Base-by-base conservation (phyloP, 2,113 vertebrate species). In the Tetrao urogallus region DNA sequence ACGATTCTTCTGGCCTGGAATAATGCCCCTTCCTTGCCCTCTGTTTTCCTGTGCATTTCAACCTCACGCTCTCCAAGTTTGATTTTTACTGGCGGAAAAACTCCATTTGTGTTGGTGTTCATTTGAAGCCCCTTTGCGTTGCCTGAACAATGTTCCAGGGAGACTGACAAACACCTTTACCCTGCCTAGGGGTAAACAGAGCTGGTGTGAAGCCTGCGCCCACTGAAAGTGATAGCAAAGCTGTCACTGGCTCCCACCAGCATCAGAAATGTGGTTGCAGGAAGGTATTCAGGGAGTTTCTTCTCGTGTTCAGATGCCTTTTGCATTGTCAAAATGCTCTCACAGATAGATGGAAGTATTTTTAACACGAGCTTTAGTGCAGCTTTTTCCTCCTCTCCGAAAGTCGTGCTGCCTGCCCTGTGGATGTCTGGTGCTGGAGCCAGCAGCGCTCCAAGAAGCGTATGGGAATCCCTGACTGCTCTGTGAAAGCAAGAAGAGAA, bases 401-500 rank as follows among this genome's bases (percentile, higher is more conserved):
- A 79, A 88, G 30, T 38, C 32, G 1, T 2, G 0, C 4, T 61
- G 65, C 32, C 64, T 82, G 43, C 40, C 81, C 77, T 10, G 5
- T 21, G 71, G 28, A 15, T 57, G 58, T 22, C 78, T 87, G 1
- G 0, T 30, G 67, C 12, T 8, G 78, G 74, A 82, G 54, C 24
- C 0, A 0, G 60, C 52, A 57, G n/a, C 0, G 0, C 63, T 45
- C 15, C 48, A 76, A 76, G 80, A 38, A 82, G 45, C 71, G n/a
- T 15, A 3, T n/a, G 56, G 76, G 82, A 56, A 89, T 65, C 85
- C 64, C 75, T 45, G 54, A 4, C 3, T 5, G 28, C 75, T 88
- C 11, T 21, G 32, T 52, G 66, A 48, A 13, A 40, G 54, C 1
- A 4, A 30, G 36, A 19, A 75, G 82, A 90, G 47, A 72, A 3